Base-by-base conservation (phyloP, 2,888 invertebrate genomes). In the Spisula solida region DNA sequence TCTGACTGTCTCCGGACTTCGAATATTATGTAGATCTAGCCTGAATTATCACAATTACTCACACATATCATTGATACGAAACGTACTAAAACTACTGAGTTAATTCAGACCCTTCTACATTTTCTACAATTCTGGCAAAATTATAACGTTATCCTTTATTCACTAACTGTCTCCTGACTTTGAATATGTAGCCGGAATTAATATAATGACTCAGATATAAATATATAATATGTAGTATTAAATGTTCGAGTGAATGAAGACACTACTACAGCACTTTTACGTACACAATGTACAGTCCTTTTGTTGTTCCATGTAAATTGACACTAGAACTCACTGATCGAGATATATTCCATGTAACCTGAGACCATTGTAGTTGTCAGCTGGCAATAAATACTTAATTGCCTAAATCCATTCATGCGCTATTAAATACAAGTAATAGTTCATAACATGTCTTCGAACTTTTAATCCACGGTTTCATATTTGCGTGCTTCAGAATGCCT, bases 251-350 rank as follows among this genome's bases (percentile, higher is more conserved):
- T 56, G 20, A 56, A n/a, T 56, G 18, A 56, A 56, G n/a, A 18
- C 56, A 5, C 60, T 25, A n/a, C 25, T 25, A 25, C 51, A 51
- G 51, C 51, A 51, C 51, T 51, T 12, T 51, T 16, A 51, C 16
- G 16, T 51, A 10, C 10, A 51, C 16, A 51, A 51, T 51, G 14
- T 51, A 51, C 12, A 16, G 10, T 51, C n/a, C n/a, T n/a, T 66
- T 18, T 12, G 31, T 75, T 18, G 14, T 75, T 75, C 34, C 75
- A 31, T 75, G 75, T 34, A 75, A 75, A 31, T 12, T 75, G 75
- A 75, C 34, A 75, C 75, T 34, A 34, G 5, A 75, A 75, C 75
- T 75, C 29, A 75, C 75, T 34, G 34, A 75, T 75, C 31, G 31
- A 34, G 31, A 75, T 16, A 18, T 34, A 75, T 4, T 14, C 31